phyloP scores from a whole-genome alignment of 2,113 vertebrate genomes.

The Zonotrichia leucophrys region DNA sequence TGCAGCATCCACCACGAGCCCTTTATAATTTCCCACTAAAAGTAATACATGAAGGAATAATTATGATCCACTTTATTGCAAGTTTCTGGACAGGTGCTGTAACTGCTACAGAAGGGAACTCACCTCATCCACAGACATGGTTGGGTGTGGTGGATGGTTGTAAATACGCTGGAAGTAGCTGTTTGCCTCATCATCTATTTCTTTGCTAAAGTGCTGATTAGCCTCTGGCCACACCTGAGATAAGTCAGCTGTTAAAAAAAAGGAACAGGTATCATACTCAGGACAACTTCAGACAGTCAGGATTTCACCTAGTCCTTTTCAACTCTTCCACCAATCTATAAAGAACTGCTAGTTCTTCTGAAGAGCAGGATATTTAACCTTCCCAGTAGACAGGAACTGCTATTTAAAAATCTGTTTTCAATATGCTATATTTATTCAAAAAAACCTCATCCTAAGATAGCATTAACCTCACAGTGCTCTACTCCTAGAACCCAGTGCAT shows the following conservation, averaged over 20 bases:
- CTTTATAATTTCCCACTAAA: neutral
- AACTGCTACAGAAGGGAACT: slow-evolving; percentile 18
- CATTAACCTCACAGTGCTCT: neutral
- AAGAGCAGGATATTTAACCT: neutral
- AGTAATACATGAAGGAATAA: neutral
- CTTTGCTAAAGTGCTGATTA: slow-evolving; percentile 99
- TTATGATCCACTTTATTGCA: neutral
- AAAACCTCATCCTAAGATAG: neutral
- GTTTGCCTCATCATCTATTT: slow-evolving; percentile 99
- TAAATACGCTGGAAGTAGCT: slow-evolving; percentile 99
- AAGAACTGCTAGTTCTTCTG: neutral
- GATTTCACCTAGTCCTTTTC: neutral
- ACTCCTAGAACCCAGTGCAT: neutral
- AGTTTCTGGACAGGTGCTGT: neutral
- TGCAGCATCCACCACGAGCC: neutral
- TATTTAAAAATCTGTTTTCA: neutral
- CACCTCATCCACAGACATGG: slow-evolving; percentile 99
- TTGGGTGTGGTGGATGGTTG: slow-evolving; percentile 98
- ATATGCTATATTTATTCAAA: neutral
- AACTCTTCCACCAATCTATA: neutral
- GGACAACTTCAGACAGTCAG: neutral
- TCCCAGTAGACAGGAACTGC: neutral
- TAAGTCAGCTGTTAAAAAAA: slow-evolving; percentile 87
- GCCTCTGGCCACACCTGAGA: slow-evolving; percentile 99
- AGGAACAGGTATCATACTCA: neutral